Evolutionary conservation across 2,888 invertebrate species (phyloP), one percentile per base, ranked within the genome.

Genomic region (Copidosoma aretas): DNA sequence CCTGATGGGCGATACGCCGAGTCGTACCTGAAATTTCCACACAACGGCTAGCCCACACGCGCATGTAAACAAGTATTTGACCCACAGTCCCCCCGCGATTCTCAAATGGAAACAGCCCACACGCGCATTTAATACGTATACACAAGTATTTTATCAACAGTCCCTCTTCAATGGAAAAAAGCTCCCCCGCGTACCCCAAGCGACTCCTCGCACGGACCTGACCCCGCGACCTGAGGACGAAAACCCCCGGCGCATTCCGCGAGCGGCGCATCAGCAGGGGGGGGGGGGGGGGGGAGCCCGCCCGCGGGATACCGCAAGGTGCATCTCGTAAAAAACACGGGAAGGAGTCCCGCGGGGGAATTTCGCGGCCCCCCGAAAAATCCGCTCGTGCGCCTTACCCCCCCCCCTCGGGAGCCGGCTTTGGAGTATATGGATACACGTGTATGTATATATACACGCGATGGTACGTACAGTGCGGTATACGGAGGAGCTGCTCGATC

Each of bases 281-380:
- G 53, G 10, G 19, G 12, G n/a, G 53, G 53, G 19, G 19, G 19
- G 53, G 19, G 19, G 8, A 32, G 32, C 32, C 3, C 32, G 32
- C 8, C 32, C 32, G 32, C 32, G 14, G 57, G 63, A 70, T 70
- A 70, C 70, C 67, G 67, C 67, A 70, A 70, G 70, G 67, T 70
- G 64, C 70, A 70, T 41, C 46, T n/a, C n/a, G n/a, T n/a, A n/a
- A n/a, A n/a, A n/a, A n/a, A n/a, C n/a, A n/a, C n/a, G n/a, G n/a
- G n/a, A n/a, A n/a, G n/a, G n/a, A n/a, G n/a, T n/a, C n/a, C n/a
- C n/a, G n/a, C n/a, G 51, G 19, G 12, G 49, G 46, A 25, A 46
- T 53, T 39, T 39, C 43, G 60, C 59, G 52, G 21, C 39, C 32
- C 8, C 4, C 51, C 54, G 65, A 69, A 65, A 69, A 69, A 64